Conservation (phyloP, 2,888 invertebrate genomes). For the Coelinius sp. region DNA sequence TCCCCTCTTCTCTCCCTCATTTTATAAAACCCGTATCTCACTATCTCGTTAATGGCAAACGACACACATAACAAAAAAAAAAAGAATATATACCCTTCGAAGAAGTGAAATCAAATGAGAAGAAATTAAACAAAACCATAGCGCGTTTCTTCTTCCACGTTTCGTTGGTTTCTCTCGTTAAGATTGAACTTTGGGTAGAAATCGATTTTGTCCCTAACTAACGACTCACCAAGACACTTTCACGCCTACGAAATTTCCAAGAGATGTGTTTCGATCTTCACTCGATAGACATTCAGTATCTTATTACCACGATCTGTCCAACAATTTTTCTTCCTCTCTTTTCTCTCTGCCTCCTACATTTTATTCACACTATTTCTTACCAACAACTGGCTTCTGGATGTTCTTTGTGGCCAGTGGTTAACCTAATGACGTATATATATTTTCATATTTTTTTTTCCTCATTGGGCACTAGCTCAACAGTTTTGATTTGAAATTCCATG, state of each 20-base stretch:
- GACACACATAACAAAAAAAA: not conserved
- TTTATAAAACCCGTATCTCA: conserved; percentile 15
- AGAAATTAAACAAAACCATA: not conserved
- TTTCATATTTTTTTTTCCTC: not conserved
- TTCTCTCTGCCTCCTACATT: not conserved
- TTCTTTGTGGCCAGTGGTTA: conserved; percentile 24
- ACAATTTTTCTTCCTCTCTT: conserved; percentile 11
- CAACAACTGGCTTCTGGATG: conserved; percentile 16
- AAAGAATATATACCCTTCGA: not conserved
- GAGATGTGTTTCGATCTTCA: conserved; percentile 22
- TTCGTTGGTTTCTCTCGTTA: conserved; percentile 13
- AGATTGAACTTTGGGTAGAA: not conserved
- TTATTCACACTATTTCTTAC: conserved; percentile 9
- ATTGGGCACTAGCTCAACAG: no score
- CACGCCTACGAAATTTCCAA: conserved; percentile 45
- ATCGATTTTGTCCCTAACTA: conserved; percentile 49
- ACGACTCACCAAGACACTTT: conserved; percentile 42
- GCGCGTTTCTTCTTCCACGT: not conserved
- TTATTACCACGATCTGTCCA: conserved; percentile 26
- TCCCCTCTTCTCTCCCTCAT: not conserved
- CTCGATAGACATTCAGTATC: conserved; percentile 26
- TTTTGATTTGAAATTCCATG: no score
- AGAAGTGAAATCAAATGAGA: conserved; percentile 7
- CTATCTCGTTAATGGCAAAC: conserved; percentile 12
- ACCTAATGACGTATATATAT: conserved; percentile 23